These are phyloP conservation scores for Saimiri boliviensis DNA, from an alignment of 2,113 vertebrate species.

Conservation along the genomic window DNA sequence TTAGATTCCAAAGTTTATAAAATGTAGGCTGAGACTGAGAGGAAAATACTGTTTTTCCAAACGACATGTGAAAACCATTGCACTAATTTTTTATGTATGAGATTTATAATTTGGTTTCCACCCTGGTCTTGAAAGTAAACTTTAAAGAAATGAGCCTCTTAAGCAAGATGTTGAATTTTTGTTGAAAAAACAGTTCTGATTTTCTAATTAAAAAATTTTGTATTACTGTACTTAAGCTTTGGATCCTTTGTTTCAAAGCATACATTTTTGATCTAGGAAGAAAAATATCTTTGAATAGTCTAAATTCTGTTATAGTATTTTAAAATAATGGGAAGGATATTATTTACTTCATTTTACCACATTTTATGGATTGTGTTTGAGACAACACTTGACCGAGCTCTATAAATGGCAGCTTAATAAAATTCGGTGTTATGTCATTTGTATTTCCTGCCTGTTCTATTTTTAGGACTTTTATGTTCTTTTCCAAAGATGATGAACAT, in stretches of 20 bases:
- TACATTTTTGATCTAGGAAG: not conserved
- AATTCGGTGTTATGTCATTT: constrained; percentile 1
- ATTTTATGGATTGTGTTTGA: constrained; percentile 21
- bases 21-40: not conserved
- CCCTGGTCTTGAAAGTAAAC: not conserved
- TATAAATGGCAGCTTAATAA: constrained; percentile 6
- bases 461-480: constrained; percentile 48
- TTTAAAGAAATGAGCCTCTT: not conserved
- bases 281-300: constrained; percentile 18
- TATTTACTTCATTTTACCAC: not conserved
- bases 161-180: constrained; percentile 8
- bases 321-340: not conserved
- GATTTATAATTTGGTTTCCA: not conserved
- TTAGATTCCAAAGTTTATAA: constrained; percentile 27
- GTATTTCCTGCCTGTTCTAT: not conserved
- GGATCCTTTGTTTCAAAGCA: not conserved
- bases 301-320: not conserved
- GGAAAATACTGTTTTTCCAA: not conserved
- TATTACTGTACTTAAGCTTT: not conserved
- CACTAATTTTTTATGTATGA: not conserved
- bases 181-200: not conserved
- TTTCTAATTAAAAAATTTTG: constrained; percentile 17
- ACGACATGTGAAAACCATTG: not conserved
- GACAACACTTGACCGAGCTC: not conserved
- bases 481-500: constrained; percentile 41